Percentiles rank a stretch among this genome's conserved stretches.
These are phyloP conservation scores for Tenthredo notha DNA, from an alignment of 2,888 invertebrate genomes.

Conservation along the genomic window DNA sequence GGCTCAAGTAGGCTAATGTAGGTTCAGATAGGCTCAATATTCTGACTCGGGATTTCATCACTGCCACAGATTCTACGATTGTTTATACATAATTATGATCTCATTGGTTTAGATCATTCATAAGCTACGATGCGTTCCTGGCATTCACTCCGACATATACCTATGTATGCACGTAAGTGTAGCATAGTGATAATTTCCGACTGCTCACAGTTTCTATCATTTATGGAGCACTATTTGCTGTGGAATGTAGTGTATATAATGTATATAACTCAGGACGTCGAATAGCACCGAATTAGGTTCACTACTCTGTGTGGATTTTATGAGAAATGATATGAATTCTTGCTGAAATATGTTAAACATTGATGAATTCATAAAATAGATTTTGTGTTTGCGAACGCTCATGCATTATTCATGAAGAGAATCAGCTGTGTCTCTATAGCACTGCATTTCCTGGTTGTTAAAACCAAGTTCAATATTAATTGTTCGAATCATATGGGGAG, in stretches of 20 bases:
- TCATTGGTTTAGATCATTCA: background rate
- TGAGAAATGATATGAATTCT: background rate
- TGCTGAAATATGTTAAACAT: background rate
- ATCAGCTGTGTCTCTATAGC: background rate
- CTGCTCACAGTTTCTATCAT: background rate
- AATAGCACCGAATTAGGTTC: background rate
- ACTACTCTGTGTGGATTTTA: background rate
- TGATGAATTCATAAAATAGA: background rate
- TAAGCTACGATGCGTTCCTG: background rate
- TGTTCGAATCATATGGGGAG: background rate
- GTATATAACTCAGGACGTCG: background rate
- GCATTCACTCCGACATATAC: background rate
- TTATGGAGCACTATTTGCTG: background rate
- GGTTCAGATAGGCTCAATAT: too few species aligned
- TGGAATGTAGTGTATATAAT: background rate
- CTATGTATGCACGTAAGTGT: background rate
- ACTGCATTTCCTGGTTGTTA: background rate
- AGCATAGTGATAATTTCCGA: background rate
- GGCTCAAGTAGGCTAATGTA: too few species aligned
- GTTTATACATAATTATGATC: too few species aligned
- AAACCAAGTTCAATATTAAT: background rate
- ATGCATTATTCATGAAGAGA: background rate
- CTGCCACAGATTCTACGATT: background rate
- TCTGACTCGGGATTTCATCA: too few species aligned
- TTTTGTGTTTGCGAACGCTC: background rate